Percentiles rank a stretch among this genome's conserved stretches.
Evolutionary conservation across 2,113 vertebrate genomes (phyloP).

Genomic region (Apodemus sylvaticus): DNA sequence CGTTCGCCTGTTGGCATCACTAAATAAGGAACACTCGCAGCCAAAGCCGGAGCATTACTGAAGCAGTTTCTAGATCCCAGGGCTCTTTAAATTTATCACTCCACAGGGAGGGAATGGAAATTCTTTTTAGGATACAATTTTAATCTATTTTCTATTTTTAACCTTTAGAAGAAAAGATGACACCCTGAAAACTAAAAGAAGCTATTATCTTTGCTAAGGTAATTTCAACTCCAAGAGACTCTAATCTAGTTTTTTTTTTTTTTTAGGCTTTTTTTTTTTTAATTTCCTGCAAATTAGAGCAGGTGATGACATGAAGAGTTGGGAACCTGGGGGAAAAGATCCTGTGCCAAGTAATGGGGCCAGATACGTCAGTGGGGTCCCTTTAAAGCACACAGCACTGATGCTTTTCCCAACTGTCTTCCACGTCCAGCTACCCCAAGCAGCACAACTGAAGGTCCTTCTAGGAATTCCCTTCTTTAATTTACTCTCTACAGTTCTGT

Average conservation of each 20-base stretch:
- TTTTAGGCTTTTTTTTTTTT: background rate
- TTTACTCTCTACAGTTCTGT: background rate
- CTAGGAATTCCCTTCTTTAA: background rate
- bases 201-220: slow-evolving; percentile 66
- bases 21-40: background rate
- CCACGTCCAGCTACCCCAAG: background rate
- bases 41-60: background rate
- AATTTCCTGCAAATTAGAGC: slow-evolving; percentile 58
- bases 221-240: slow-evolving; percentile 65
- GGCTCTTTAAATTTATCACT: slow-evolving; percentile 57
- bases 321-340: slow-evolving; percentile 6
- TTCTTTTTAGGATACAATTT: slow-evolving; percentile 64
- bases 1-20: background rate
- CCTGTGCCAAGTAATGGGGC: background rate
- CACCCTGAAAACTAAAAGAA: slow-evolving; percentile 59
- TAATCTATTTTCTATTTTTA: slow-evolving; percentile 80
- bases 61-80: background rate
- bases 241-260: slow-evolving; percentile 34
- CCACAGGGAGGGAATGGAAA: slow-evolving; percentile 43
- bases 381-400: background rate
- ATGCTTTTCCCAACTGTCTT: fast-evolving
- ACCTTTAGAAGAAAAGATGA: slow-evolving; percentile 59
- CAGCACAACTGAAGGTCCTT: background rate
- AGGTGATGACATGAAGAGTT: slow-evolving; percentile 3
- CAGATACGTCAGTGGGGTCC: background rate